Percentiles rank a stretch among this genome's conserved stretches.
These are phyloP conservation scores for Eupithecia exiguata DNA, from an alignment of 2,888 invertebrate species.

Conservation along the genomic window DNA sequence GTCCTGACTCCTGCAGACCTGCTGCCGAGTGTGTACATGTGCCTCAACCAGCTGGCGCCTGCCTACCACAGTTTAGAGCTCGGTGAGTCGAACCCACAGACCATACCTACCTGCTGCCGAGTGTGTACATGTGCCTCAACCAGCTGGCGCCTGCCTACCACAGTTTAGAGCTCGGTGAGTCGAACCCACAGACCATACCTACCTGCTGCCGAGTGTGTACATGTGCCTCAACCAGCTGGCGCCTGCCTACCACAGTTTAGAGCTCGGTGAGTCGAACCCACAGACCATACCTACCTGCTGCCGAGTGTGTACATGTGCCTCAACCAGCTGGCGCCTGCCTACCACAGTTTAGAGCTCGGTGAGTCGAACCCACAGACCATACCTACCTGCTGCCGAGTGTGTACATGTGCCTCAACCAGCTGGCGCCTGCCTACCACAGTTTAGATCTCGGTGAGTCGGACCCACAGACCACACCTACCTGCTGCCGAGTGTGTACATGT, in stretches of 20 bases:
- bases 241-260: constrained; percentile 92
- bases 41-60: constrained; percentile 97
- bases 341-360: constrained; percentile 88
- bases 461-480: constrained; percentile 62
- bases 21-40: constrained; percentile 94
- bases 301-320: constrained; percentile 96
- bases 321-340: constrained; percentile 98
- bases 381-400: constrained; percentile 89
- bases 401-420: constrained; percentile 97
- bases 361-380: constrained; percentile 38
- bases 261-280: constrained; percentile 80
- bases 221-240: constrained; percentile 97
- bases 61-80: constrained; percentile 89
- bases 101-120: constrained; percentile 85
- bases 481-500: constrained; percentile 94
- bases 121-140: constrained; percentile 97
- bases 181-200: background rate
- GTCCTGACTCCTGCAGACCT: constrained; percentile 95
- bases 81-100: constrained; percentile 77
- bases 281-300: constrained; percentile 76
- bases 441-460: constrained; percentile 83
- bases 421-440: constrained; percentile 96
- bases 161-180: constrained; percentile 84
- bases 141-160: constrained; percentile 98
- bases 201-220: constrained; percentile 93